Evolutionary conservation across 2,113 vertebrate genomes (phyloP).

Genomic region (Heterotis niloticus): DNA sequence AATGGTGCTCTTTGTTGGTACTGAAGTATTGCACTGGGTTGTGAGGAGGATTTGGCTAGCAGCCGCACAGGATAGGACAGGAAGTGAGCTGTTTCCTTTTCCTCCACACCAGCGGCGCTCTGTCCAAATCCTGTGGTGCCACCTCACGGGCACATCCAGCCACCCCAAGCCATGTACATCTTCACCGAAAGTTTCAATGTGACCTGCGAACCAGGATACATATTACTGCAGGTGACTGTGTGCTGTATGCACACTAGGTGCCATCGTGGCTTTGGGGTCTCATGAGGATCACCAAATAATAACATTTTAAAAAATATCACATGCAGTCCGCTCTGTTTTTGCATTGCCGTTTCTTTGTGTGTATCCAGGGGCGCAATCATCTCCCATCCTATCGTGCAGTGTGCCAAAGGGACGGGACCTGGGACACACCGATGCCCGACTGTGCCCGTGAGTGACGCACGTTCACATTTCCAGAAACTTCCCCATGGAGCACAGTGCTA

Average conservation of each 20-base stretch:
- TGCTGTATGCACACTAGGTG: background rate
- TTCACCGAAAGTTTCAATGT: slow-evolving; percentile 41
- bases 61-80: too few species aligned
- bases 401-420: slow-evolving; percentile 55
- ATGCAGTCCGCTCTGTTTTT: background rate
- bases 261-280: too few species aligned
- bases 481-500: background rate
- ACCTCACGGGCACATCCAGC: slow-evolving; percentile 49
- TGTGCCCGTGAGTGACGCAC: slow-evolving; percentile 48
- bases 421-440: slow-evolving; percentile 49
- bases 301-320: background rate
- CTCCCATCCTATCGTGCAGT: slow-evolving; percentile 42
- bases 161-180: slow-evolving; percentile 40
- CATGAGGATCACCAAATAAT: background rate
- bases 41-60: too few species aligned
- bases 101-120: slow-evolving; percentile 38
- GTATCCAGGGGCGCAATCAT: slow-evolving; percentile 33
- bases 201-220: slow-evolving; percentile 27
- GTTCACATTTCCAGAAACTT: background rate
- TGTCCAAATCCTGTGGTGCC: slow-evolving; percentile 61
- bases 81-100: background rate
- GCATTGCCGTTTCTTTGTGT: slow-evolving; percentile 6
- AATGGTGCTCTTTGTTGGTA: too few species aligned
- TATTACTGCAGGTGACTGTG: slow-evolving; percentile 36
- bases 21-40: too few species aligned